Conservation (phyloP, 2,797 vertebrate genomes). For the Tragopan temminckii region DNA sequence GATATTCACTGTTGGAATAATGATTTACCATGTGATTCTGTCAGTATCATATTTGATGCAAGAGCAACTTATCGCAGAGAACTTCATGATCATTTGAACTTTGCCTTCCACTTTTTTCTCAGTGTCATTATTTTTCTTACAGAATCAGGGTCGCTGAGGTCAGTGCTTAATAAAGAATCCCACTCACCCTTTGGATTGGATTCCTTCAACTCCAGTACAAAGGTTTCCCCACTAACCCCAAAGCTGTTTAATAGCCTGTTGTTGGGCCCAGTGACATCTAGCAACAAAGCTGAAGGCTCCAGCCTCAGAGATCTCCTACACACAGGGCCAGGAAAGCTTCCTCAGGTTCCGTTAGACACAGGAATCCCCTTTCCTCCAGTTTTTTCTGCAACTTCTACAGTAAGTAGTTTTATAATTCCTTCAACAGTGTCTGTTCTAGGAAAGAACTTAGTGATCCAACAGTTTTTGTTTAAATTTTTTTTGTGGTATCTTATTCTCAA, state of each 20-base stretch:
- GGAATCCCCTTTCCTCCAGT: conserved; percentile 96
- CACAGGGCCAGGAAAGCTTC: conserved; percentile 95
- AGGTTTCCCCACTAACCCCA: conserved; percentile 89
- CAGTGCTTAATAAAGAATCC: conserved; percentile 93
- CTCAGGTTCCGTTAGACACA: conserved; percentile 90
- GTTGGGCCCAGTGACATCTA: conserved; percentile 91
- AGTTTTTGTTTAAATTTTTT: background rate
- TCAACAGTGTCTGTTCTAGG: background rate
- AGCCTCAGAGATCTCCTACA: conserved; percentile 98
- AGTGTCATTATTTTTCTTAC: conserved; percentile 62
- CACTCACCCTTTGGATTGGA: conserved; percentile 93
- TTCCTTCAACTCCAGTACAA: conserved; percentile 88
- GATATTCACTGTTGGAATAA: background rate
- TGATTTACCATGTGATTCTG: background rate
- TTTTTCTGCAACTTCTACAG: conserved; percentile 91
- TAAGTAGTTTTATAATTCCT: conserved; percentile 77
- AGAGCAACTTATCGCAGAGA: background rate
- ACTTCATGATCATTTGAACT: background rate
- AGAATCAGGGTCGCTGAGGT: conserved; percentile 93
- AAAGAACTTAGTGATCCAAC: background rate
- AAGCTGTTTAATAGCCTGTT: conserved; percentile 98
- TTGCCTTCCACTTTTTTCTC: background rate
- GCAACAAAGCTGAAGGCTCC: conserved; percentile 96
- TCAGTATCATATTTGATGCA: background rate
- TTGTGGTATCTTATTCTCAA: background rate